Base-by-base conservation (phyloP, 2,888 invertebrate genomes). In the Ditula angustiorana region DNA sequence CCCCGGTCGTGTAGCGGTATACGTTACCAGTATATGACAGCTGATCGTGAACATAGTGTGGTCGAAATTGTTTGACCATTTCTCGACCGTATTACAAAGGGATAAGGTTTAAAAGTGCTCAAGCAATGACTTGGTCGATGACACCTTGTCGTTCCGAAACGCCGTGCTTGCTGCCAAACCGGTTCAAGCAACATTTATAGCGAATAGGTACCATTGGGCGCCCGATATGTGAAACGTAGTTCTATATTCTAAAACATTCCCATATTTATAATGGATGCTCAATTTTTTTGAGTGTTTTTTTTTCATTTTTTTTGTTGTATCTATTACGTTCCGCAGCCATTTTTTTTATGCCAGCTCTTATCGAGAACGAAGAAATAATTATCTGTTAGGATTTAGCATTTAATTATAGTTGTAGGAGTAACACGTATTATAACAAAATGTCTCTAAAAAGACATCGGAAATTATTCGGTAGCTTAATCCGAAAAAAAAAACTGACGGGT, bases 261-360 rank as follows among this genome's bases (percentile, higher is more conserved):
- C 10, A 8, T 59, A 24, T 49, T 49, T 35, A 26, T 58, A 59
- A 13, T 35, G 10, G 10, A 26, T 49, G 26, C 35, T 33, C 33
- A 2, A 30, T 33, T n/a, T 30, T 19, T 37, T 41, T 41, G 19
- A n/a, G 37, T 59, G 19, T 60, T 41, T 60, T 26, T 49, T 59
- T 16, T 28, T 41, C 41, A 53, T 61, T 61, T 41, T 26, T 49
- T 56, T 21, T 35, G 24, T 16, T 24, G 57, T 23, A 61, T 50
- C 3, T 3, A 23, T 46, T n/a, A 61, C 61, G 41, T 52, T 52
- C 57, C 57, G 33, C 44, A 44, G 63, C 63, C 64, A 65, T 62
- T 62, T 56, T n/a, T 8, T 41, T 19, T 41, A 41, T 41, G 41
- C 41, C 41, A 41, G 41, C 41, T 41, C 41, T 41, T 41, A 41